Evolutionary conservation across 2,888 invertebrate species (phyloP).

Genomic region (Morpho achilles): DNA sequence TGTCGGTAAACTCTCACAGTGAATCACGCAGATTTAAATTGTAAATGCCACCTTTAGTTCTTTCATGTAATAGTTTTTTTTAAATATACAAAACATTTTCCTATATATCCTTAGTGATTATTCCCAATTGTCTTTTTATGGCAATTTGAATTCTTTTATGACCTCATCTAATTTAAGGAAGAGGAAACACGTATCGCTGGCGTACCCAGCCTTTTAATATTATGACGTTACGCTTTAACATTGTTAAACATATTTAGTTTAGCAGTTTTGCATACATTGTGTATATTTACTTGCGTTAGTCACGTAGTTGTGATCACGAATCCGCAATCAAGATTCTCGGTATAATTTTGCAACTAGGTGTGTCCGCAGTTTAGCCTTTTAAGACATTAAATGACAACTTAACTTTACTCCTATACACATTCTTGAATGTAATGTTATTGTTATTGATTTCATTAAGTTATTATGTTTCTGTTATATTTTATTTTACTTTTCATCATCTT

Average conservation of each 20-base stretch:
- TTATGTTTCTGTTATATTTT: background rate
- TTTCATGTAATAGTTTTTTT: no score
- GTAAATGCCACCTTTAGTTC: no score
- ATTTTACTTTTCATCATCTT: no score
- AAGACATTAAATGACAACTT: constrained; percentile 24
- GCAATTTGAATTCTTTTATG: background rate
- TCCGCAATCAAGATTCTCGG: constrained; percentile 47
- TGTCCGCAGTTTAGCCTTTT: constrained; percentile 27
- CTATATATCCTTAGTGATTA: no score
- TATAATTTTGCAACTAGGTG: constrained; percentile 47
- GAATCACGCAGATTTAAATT: no score
- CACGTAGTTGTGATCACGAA: constrained; percentile 63
- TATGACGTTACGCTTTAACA: constrained; percentile 11
- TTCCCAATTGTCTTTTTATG: no score
- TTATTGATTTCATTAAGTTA: background rate
- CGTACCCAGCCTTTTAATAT: constrained; percentile 14
- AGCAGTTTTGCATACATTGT: constrained; percentile 33
- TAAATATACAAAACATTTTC: no score
- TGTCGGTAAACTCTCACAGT: no score
- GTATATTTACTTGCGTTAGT: constrained; percentile 50
- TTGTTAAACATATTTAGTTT: constrained; percentile 26
- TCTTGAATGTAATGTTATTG: background rate
- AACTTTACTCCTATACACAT: constrained; percentile 1
- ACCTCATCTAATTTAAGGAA: constrained; percentile 6
- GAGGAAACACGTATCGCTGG: constrained; percentile 6